phyloP scores from a whole-genome alignment of 2,113 vertebrate genomes.

The Pholis gunnellus region DNA sequence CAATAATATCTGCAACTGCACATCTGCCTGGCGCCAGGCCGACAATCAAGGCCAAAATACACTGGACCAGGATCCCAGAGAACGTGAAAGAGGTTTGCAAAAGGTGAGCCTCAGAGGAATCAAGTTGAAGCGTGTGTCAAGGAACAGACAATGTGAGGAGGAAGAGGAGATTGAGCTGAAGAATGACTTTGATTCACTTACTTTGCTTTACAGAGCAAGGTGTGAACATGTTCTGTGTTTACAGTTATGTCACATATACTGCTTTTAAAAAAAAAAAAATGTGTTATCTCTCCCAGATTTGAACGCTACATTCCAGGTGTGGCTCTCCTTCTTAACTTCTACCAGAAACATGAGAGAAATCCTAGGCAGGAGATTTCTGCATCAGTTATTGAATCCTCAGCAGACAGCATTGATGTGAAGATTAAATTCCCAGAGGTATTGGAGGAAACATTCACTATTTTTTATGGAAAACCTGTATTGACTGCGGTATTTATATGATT shows the following conservation, averaged over 20 bases:
- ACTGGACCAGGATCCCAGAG: slow-evolving; percentile 76
- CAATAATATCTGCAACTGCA: slow-evolving; percentile 47
- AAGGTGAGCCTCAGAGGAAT: slow-evolving; percentile 60
- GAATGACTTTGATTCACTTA: not conserved
- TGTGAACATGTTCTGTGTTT: slow-evolving; percentile 11
- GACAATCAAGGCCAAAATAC: slow-evolving; percentile 64
- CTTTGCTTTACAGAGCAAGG: slow-evolving; percentile 3
- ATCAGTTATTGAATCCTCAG: slow-evolving; percentile 60
- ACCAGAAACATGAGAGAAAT: slow-evolving; percentile 68
- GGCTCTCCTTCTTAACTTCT: slow-evolving; percentile 75
- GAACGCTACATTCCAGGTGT: slow-evolving; percentile 78
- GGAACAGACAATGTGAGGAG: not conserved
- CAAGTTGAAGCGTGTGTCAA: not conserved
- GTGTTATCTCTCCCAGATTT: slow-evolving; percentile 59
- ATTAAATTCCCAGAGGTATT: slow-evolving; percentile 81
- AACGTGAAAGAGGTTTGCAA: slow-evolving; percentile 48
- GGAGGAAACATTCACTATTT: not conserved
- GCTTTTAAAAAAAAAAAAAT: not conserved
- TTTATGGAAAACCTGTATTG: not conserved
- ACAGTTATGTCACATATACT: not conserved
- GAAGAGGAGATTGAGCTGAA: not conserved
- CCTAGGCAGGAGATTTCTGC: slow-evolving; percentile 71
- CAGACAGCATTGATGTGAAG: slow-evolving; percentile 74
- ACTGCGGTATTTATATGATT: slow-evolving; percentile 32
- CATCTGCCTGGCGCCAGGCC: slow-evolving; percentile 57